Evolutionary conservation across 2,113 vertebrate species (phyloP).

Genomic region (Aix galericulata): DNA sequence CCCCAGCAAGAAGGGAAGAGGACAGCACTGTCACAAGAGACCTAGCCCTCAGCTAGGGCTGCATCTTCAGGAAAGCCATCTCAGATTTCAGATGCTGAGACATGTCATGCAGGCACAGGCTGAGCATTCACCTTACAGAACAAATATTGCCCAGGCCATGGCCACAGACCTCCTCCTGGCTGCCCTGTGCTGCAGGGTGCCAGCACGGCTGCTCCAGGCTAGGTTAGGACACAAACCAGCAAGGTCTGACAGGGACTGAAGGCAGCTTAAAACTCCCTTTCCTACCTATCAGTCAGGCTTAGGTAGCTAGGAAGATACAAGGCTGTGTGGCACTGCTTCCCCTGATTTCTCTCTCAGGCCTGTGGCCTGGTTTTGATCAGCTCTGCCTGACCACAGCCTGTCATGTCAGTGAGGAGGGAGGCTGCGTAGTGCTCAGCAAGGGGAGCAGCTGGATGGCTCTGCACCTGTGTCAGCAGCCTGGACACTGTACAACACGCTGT

Average conservation of each 20-base stretch:
- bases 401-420: not conserved
- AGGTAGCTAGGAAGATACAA: not conserved
- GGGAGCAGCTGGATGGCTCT: not conserved
- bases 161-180: not conserved
- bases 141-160: not conserved
- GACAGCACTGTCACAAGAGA: not conserved
- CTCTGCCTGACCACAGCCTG: not conserved
- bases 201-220: not conserved
- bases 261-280: not conserved
- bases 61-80: not conserved
- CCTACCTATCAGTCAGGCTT: not conserved
- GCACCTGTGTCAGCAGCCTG: not conserved
- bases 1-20: not conserved
- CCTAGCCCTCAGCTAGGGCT: not conserved
- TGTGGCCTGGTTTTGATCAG: not conserved
- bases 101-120: not conserved
- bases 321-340: not conserved
- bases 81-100: not conserved
- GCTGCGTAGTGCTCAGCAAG: not conserved
- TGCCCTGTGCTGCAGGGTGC: not conserved
- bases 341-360: not conserved
- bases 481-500: fast-evolving
- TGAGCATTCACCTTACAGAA: not conserved
- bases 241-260: not conserved
- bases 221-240: not conserved